A percentile compares a stretch with the other conserved stretches of the same genome.
These are phyloP conservation scores for Unio pictorum DNA, from an alignment of 2,888 invertebrate genomes.

Conservation along the genomic window DNA sequence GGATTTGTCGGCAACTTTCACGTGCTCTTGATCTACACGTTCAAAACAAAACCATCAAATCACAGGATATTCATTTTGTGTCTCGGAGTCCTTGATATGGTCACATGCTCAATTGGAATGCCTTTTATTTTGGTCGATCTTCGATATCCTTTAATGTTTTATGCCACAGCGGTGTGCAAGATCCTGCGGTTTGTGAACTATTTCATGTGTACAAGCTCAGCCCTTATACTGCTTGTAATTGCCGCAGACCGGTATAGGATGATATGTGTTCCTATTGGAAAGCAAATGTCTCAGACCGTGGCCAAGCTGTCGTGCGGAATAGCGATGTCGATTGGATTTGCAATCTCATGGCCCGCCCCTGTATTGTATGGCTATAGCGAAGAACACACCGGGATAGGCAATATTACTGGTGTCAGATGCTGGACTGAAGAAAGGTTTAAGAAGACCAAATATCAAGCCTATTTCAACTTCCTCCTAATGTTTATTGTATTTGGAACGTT, in stretches of 20 bases:
- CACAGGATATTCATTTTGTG: constrained; percentile 39
- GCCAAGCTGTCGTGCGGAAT: constrained; percentile 27
- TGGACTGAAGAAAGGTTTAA: constrained; percentile 21
- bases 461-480: constrained; percentile 28
- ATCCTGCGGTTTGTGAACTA: constrained; percentile 36
- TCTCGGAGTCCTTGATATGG: constrained; percentile 32
- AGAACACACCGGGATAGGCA: constrained; percentile 14
- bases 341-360: constrained; percentile 38
- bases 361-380: constrained; percentile 30
- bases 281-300: constrained; percentile 23
- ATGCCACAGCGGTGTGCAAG: constrained; percentile 31
- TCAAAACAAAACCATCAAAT: constrained; percentile 29
- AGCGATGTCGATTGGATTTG: constrained; percentile 19
- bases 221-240: constrained; percentile 34
- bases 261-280: constrained; percentile 33
- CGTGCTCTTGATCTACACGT: constrained; percentile 32
- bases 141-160: constrained; percentile 26
- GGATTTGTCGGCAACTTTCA: constrained; percentile 40
- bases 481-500: constrained; percentile 29
- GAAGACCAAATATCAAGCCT: constrained; percentile 21
- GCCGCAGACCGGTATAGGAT: constrained; percentile 40
- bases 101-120: constrained; percentile 33
- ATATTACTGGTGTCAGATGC: constrained; percentile 27
- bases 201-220: constrained; percentile 33
- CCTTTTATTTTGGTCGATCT: constrained; percentile 34